Evolutionary conservation across 2,888 invertebrate genomes (phyloP), one percentile per base, ranked within the genome.

Genomic region (Arctia plantaginis): DNA sequence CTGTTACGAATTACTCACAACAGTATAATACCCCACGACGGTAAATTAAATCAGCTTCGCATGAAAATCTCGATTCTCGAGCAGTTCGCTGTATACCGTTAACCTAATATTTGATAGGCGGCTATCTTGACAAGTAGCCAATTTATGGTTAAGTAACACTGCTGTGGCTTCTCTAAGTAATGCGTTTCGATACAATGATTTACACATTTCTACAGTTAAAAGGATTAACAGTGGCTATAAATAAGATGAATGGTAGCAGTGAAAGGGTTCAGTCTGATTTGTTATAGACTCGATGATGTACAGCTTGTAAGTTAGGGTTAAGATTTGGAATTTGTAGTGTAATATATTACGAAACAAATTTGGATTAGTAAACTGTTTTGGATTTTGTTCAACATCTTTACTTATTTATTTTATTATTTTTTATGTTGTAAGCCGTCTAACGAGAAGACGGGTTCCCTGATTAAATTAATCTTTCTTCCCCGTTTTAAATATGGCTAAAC

Each of bases 201-300:
- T 81, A 81, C 77, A 75, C 77, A 44, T 73, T 78, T 77, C 74
- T 68, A 66, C 59, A 72, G 69, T 69, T 76, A 74, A 84, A 81
- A 75, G 85, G 83, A 86, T 86, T 86, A 86, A 76, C 81, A 77
- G 68, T 73, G 72, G 74, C 75, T 74, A 79, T 83, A 83, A 84
- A 83, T 76, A 81, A 83, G 86, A 85, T 44, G 71, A 70, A 86
- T 81, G 75, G 75, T 30, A 71, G 69, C 73, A 55, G 75, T 68
- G 44, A 80, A 79, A 77, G 81, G 82, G 78, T 77, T 74, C 47
- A 59, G 47, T 70, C 77, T 80, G 85, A 85, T 84, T 84, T 83
- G 81, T 80, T 80, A 67, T 35, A 64, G 76, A 12, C 35, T 27
- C 39, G 44, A 82, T 83, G 80, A 85, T 81, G 72, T 77, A 79